phyloP scores from a whole-genome alignment of 2,797 vertebrate genomes.

The Hybognathus amarus region DNA sequence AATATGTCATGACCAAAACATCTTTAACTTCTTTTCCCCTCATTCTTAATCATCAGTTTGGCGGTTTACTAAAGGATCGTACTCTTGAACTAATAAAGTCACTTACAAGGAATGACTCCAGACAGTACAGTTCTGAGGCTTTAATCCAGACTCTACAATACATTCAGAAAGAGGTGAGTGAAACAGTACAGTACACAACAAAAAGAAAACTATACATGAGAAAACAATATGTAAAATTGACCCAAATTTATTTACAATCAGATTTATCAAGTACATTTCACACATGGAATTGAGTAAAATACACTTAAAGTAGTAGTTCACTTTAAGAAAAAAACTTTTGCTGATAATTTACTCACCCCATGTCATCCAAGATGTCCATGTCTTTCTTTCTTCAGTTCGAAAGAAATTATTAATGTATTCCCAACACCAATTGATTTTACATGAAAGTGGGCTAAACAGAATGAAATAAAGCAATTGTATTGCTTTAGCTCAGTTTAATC shows the following conservation, averaged over 20 bases:
- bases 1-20: neutral
- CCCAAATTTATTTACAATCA: neutral
- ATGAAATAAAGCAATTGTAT: neutral
- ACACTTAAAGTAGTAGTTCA: too few species aligned
- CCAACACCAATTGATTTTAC: neutral
- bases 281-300: neutral
- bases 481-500: neutral
- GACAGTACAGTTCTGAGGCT: neutral
- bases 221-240: neutral
- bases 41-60: slow-evolving; percentile 48
- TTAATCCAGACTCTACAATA: slow-evolving; percentile 17
- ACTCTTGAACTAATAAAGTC: neutral
- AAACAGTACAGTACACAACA: slow-evolving; percentile 4
- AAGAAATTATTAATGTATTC: too few species aligned
- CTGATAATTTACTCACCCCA: too few species aligned
- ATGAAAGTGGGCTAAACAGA: neutral
- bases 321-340: too few species aligned
- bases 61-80: rapidly evolving
- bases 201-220: neutral
- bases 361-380: too few species aligned
- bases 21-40: neutral
- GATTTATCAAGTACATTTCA: neutral
- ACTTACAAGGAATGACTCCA: slow-evolving; percentile 36
- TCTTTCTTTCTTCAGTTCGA: too few species aligned
- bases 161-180: slow-evolving; percentile 55